These are phyloP conservation scores for Aphaenogaster rudis DNA, from an alignment of 1,140 invertebrate genomes.

Conservation along the genomic window DNA sequence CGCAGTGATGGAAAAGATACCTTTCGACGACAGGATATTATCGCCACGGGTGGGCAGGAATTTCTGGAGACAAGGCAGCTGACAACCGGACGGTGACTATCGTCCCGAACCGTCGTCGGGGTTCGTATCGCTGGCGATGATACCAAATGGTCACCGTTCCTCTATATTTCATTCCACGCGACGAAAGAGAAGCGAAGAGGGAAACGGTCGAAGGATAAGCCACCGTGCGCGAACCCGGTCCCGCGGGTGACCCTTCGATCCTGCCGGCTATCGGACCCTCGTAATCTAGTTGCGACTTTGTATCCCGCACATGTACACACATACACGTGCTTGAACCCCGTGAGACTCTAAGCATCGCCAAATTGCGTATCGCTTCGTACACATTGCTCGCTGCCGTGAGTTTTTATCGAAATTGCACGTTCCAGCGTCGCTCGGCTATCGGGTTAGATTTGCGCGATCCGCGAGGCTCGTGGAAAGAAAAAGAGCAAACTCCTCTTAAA, in stretches of 20 bases:
- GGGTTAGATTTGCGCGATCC: not conserved
- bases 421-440: not conserved
- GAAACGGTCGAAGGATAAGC: slow-evolving; percentile 24
- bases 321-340: not conserved
- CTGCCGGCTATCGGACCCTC: slow-evolving; percentile 62
- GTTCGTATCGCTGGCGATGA: slow-evolving; percentile 59
- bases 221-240: slow-evolving; percentile 32
- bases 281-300: slow-evolving; percentile 70
- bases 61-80: slow-evolving; percentile 63
- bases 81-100: slow-evolving; percentile 68
- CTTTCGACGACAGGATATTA: not conserved
- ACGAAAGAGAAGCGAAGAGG: not conserved
- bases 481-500: not conserved
- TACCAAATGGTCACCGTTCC: slow-evolving; percentile 74
- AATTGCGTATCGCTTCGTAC: not conserved
- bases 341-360: slow-evolving; percentile 15
- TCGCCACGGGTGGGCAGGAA: slow-evolving; percentile 51
- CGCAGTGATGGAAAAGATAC: not conserved
- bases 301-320: not conserved
- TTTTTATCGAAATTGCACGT: slow-evolving; percentile 21
- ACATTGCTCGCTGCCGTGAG: not conserved
- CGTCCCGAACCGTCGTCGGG: slow-evolving; percentile 36
- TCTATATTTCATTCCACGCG: slow-evolving; percentile 65
- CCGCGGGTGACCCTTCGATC: slow-evolving; percentile 68
- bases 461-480: not conserved